Conservation (phyloP, 37 sponge, comb jelly and placozoan species). For the Bolinopsis microptera region DNA sequence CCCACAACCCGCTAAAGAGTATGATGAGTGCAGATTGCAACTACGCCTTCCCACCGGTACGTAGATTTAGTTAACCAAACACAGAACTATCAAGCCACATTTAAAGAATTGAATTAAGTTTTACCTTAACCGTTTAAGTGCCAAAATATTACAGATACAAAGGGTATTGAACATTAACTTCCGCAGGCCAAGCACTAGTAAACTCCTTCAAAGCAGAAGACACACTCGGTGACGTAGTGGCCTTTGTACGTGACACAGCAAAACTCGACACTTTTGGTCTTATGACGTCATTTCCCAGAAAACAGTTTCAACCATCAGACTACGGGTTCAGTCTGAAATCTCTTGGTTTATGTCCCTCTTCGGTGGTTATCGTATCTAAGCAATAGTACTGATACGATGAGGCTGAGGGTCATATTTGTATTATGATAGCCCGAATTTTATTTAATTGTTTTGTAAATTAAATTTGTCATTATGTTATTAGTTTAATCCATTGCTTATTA, state of each 20-base stretch:
- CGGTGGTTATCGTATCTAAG: constrained; percentile 5
- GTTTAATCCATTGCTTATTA: no score
- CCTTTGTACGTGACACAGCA: not conserved
- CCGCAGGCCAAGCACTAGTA: not conserved
- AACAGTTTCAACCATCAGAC: constrained; percentile 21
- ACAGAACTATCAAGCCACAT: no score
- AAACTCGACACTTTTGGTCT: not conserved
- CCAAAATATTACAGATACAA: no score
- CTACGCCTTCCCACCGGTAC: not conserved
- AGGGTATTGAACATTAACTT: not conserved
- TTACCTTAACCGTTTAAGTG: no score
- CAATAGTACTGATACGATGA: no score
- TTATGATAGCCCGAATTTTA: no score
- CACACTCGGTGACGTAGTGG: constrained; percentile 20
- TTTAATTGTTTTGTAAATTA: no score
- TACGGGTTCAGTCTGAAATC: constrained; percentile 26
- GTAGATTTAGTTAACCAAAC: no score
- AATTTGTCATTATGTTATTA: no score
- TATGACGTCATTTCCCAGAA: constrained; percentile 39
- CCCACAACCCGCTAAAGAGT: not conserved
- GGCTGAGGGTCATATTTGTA: no score
- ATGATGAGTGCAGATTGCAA: constrained; percentile 23
- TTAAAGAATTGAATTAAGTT: no score
- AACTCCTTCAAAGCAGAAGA: constrained; percentile 47
- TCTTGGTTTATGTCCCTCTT: constrained; percentile 25